Evolutionary conservation across 2,797 vertebrate species (phyloP).

Genomic region (Coranthus polyacanthus): DNA sequence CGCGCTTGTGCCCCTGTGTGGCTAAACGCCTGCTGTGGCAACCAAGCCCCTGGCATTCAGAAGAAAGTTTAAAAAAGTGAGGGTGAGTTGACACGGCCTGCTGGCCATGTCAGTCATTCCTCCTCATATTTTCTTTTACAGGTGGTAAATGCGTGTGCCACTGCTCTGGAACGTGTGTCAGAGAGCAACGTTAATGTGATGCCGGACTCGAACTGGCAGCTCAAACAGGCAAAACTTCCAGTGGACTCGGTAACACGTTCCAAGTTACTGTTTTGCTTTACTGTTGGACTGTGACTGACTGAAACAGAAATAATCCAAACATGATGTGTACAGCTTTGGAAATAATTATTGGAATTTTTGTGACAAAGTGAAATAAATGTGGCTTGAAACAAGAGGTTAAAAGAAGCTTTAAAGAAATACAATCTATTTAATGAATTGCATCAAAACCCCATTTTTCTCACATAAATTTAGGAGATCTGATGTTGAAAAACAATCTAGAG

Average conservation of each 20-base stretch:
- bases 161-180: conserved; percentile 10
- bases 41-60: conserved; percentile 51
- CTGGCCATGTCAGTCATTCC: conserved; percentile 15
- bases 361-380: too few relatives aligned
- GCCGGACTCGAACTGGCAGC: background rate
- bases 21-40: conserved; percentile 35
- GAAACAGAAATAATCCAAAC: background rate
- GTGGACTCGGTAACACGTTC: background rate
- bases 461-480: too few relatives aligned
- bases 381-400: too few relatives aligned
- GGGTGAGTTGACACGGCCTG: conserved; percentile 22
- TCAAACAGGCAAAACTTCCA: background rate
- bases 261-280: background rate
- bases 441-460: too few relatives aligned
- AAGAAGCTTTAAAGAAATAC: too few relatives aligned
- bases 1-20: conserved; percentile 12
- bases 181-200: background rate
- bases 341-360: too few relatives aligned
- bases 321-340: too few relatives aligned
- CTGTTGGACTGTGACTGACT: background rate
- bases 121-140: conserved; percentile 5
- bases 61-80: conserved; percentile 40
- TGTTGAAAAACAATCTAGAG: too few relatives aligned
- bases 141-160: conserved; percentile 21
- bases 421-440: too few relatives aligned